These are phyloP conservation scores for Rhagonycha fulva DNA, from an alignment of 2,888 invertebrate genomes.

Conservation along the genomic window DNA sequence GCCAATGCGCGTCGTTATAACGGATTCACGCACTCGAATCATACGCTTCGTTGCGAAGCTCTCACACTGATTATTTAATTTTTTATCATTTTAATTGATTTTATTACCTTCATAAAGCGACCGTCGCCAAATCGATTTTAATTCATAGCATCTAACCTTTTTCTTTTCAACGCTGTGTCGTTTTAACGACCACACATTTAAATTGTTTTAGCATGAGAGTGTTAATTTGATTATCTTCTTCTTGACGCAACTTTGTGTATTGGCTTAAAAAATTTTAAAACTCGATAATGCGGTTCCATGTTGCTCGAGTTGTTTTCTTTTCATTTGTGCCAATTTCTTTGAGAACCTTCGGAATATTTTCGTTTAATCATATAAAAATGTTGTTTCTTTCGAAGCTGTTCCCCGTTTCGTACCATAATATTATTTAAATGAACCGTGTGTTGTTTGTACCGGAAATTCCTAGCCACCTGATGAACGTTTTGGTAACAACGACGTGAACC, in stretches of 20 bases:
- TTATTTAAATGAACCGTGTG: not conserved
- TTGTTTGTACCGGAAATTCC: slow-evolving; percentile 2
- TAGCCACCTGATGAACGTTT: slow-evolving; percentile 1
- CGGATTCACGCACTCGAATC: not conserved
- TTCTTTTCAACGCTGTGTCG: not conserved
- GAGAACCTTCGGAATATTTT: not conserved
- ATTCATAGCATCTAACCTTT: not conserved
- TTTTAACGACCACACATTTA: not conserved
- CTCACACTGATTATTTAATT: not conserved
- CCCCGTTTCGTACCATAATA: not conserved
- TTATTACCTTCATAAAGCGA: not conserved
- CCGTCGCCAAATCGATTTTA: not conserved
- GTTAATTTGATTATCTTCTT: not conserved
- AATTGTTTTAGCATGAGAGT: not conserved
- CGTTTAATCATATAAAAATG: not conserved
- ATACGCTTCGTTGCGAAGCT: not conserved
- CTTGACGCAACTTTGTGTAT: not conserved
- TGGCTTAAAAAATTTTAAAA: not conserved
- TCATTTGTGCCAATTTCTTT: not conserved
- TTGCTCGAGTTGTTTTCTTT: not conserved
- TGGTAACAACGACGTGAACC: not conserved
- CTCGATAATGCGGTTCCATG: not conserved
- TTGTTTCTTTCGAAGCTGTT: not conserved
- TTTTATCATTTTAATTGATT: not conserved
- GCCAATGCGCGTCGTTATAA: not conserved